Evolutionary conservation across 30 jellyfish, hydroid and myxozoan genomes (phyloP), one percentile per base, ranked within the genome.

Genomic region (Hydra vulgaris): DNA sequence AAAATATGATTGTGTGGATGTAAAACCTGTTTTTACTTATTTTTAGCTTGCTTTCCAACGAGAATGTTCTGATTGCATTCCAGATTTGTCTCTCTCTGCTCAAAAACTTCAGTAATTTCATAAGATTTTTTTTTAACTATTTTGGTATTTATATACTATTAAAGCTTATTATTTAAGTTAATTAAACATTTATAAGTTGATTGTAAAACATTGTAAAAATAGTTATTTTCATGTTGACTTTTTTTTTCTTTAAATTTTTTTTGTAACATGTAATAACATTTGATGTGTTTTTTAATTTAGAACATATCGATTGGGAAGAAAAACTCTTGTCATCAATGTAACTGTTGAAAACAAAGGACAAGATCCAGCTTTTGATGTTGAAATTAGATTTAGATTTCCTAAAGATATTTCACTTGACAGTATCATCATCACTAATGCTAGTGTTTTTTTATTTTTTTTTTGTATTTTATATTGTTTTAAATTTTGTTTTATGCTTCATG

Each of bases 11-110:
- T n/a, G n/a, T n/a, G n/a, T n/a, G n/a, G n/a, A n/a, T n/a, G n/a
- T n/a, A n/a, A n/a, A n/a, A n/a, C n/a, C n/a, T n/a, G n/a, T n/a
- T n/a, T n/a, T n/a, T n/a, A n/a, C n/a, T n/a, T n/a, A n/a, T n/a
- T 84, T 85, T 22, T 25, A 89, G 97, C 77, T 89, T 40, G 80
- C 70, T 21, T 85, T 89, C 77, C 79, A 84, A 66, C 86, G 95
- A 53, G 95, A 81, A 85, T 89, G 97, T 74, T 86, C 87, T 55
- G 89, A 88, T 0, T 89, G 97, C 71, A 82, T 89, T 25, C 95
- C 97, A 8, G 95, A 89, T 68, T 80, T 89, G 20, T 76, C 85
- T 21, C 67, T 86, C 17, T 18, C 1, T 7, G 23, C 90, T 23
- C 76, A 80, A 26, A 70, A 75, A 52, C 80, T 74, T 79, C 52